Percentiles rank a stretch among this genome's conserved stretches.
phyloP scores from a whole-genome alignment of 2,113 vertebrate genomes.

The Siniperca knerii region DNA sequence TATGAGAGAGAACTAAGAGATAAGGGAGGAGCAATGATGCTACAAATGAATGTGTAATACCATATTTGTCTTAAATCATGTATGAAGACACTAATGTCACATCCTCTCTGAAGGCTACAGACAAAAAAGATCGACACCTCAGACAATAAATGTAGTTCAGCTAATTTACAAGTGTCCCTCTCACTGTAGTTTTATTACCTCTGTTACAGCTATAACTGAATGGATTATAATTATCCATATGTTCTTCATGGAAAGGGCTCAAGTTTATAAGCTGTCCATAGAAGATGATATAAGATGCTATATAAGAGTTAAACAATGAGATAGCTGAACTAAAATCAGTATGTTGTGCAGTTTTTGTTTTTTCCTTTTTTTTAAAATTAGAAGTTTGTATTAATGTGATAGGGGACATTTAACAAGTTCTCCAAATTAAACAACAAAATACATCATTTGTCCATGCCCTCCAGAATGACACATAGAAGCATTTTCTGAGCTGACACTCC shows the following conservation, averaged over 20 bases:
- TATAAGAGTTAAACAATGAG: not conserved
- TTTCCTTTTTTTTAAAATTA: too few relatives aligned
- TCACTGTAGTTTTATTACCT: not conserved
- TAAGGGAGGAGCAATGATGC: conserved; percentile 6
- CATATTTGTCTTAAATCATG: conserved; percentile 39
- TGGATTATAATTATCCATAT: not conserved
- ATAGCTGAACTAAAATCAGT: not conserved
- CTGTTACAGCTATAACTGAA: not conserved
- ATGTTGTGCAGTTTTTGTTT: too few relatives aligned
- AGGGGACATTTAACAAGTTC: too few relatives aligned
- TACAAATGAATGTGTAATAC: conserved; percentile 40
- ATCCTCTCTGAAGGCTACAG: conserved; percentile 45
- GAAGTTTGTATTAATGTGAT: too few relatives aligned
- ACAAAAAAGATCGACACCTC: conserved; percentile 7
- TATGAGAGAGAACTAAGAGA: conserved; percentile 25
- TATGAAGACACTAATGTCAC: conserved; percentile 23
- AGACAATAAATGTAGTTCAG: conserved; percentile 8
- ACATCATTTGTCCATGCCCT: too few relatives aligned
- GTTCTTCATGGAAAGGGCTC: not conserved
- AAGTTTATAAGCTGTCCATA: not conserved
- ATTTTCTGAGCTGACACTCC: too few relatives aligned
- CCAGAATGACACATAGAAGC: too few relatives aligned
- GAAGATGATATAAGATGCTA: not conserved
- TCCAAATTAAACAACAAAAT: too few relatives aligned
- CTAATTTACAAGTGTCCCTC: not conserved